Percentiles rank a stretch among this genome's conserved stretches.
Conservation (phyloP, 35 echinoderm and acorn worm genomes). For the Apostichopus japonicus region DNA sequence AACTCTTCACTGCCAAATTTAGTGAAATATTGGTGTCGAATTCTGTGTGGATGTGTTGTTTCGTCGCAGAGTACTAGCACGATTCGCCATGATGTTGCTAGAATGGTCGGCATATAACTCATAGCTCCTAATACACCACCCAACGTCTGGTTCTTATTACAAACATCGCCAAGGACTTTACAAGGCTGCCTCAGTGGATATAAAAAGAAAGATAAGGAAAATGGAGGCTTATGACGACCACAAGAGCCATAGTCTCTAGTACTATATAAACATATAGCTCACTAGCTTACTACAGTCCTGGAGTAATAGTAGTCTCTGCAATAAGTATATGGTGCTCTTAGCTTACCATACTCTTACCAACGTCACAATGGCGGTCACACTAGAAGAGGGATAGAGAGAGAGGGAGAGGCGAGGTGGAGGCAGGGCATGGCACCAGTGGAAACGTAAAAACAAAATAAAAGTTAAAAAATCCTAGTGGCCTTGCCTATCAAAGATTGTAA, state of each 20-base stretch:
- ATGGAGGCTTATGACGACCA: not conserved
- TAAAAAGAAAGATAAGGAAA: slow-evolving; percentile 41
- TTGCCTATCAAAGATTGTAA: not conserved
- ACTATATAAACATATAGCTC: not conserved
- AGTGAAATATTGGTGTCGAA: not conserved
- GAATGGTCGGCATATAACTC: not conserved
- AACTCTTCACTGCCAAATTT: not conserved
- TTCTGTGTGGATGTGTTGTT: not conserved
- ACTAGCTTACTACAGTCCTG: not conserved
- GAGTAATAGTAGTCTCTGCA: not conserved
- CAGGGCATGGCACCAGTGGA: not conserved
- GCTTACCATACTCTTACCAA: not conserved
- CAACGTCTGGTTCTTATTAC: slow-evolving; percentile 42
- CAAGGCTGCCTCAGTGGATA: slow-evolving; percentile 27
- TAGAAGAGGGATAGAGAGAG: not conserved
- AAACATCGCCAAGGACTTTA: slow-evolving; percentile 45
- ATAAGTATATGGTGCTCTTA: no score
- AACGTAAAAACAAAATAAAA: not conserved
- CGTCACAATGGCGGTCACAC: not conserved
- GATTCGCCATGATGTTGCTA: not conserved
- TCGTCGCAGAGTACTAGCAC: not conserved
- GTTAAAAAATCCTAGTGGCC: not conserved
- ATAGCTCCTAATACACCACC: not conserved
- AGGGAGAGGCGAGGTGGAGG: no score
- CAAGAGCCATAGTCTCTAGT: not conserved